Evolutionary conservation across 2,113 vertebrate genomes (phyloP).

Genomic region (Calidris pugnax): DNA sequence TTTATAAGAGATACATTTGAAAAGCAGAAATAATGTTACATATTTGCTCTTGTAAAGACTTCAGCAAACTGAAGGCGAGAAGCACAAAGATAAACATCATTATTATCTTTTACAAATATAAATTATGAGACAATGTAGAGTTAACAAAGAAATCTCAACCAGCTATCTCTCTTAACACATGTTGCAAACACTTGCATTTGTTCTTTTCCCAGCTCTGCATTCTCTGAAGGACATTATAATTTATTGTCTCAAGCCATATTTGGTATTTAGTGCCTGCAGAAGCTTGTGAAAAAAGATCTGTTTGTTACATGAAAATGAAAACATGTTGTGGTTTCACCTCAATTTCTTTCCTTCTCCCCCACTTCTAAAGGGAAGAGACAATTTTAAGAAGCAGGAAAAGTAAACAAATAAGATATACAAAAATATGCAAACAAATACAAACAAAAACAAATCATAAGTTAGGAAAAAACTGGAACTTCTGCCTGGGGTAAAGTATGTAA

Average conservation of each 20-base stretch:
- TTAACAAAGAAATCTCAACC: not conserved
- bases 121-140: not conserved
- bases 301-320: constrained; percentile 58
- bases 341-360: constrained; percentile 21
- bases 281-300: constrained; percentile 47
- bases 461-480: constrained; percentile 15
- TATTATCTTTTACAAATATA: not conserved
- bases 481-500: constrained; percentile 28
- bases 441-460: not conserved
- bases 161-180: constrained; percentile 6
- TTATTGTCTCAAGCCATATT: constrained; percentile 43
- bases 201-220: constrained; percentile 28
- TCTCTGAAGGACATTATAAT: constrained; percentile 36
- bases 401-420: constrained; percentile 28
- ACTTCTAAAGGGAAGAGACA: constrained; percentile 15
- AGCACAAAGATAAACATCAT: not conserved
- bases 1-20: not conserved
- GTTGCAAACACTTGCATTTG: constrained; percentile 27
- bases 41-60: not conserved
- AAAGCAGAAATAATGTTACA: not conserved
- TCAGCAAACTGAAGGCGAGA: not conserved
- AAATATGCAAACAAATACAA: constrained; percentile 30
- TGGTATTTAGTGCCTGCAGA: constrained; percentile 44
- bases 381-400: constrained; percentile 40
- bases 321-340: constrained; percentile 50